phyloP scores from a whole-genome alignment of 2,113 vertebrate genomes.

The Macquaria ambigua region DNA sequence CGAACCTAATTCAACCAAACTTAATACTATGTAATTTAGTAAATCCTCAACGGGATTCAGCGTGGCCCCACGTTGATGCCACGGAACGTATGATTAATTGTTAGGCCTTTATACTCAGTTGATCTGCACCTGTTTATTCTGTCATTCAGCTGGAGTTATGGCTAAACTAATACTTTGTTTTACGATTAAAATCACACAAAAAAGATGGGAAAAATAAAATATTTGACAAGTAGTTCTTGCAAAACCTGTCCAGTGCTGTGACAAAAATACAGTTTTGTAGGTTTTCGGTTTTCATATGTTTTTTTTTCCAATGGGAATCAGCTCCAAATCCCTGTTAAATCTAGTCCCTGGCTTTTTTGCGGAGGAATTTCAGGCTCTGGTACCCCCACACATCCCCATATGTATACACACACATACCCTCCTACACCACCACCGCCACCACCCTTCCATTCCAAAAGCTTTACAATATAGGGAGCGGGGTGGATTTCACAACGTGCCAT shows the following conservation, averaged over 20 bases:
- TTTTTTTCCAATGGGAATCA: conserved; percentile 82
- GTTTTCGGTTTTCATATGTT: neutral
- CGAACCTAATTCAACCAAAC: neutral
- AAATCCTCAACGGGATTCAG: neutral
- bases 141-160: neutral
- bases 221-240: neutral
- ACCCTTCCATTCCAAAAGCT: conserved; percentile 86
- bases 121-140: neutral
- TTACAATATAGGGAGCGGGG: conserved; percentile 95
- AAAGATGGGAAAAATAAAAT: neutral
- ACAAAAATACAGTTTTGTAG: neutral
- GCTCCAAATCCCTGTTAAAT: conserved; percentile 92
- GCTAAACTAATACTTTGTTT: neutral
- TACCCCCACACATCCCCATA: conserved; percentile 60
- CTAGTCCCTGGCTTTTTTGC: conserved; percentile 85
- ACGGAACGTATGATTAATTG: neutral
- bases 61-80: too few relatives aligned
- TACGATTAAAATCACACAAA: neutral
- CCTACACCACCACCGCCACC: conserved; percentile 82
- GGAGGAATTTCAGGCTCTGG: conserved; percentile 91
- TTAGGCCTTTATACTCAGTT: neutral
- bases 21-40: neutral
- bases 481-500: conserved; percentile 96
- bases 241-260: neutral
- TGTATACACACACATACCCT: conserved; percentile 22